Conservation (phyloP, 2,888 invertebrate species). For the Dusona sp. region DNA sequence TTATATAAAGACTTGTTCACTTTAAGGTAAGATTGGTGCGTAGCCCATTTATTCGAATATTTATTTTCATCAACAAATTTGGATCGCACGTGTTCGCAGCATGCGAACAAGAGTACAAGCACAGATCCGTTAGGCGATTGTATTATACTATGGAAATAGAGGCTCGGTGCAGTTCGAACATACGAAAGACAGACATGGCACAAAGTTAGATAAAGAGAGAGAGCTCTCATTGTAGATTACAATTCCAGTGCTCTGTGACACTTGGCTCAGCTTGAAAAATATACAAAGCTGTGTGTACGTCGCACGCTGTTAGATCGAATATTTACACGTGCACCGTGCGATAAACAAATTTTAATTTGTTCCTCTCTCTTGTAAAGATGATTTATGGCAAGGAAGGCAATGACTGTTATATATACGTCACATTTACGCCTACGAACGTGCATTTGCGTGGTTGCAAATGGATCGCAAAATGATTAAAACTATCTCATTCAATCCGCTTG, state of each 20-base stretch:
- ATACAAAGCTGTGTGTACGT: constrained; percentile 23
- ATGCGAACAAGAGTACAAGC: constrained; percentile 28
- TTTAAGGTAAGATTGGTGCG: neutral
- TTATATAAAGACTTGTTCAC: neutral
- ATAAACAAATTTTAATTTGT: constrained; percentile 26
- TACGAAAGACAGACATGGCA: constrained; percentile 30
- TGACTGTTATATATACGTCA: constrained; percentile 27
- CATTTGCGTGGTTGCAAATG: neutral
- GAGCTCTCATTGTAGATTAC: constrained; percentile 29
- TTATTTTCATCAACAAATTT: neutral
- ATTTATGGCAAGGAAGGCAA: constrained; percentile 43
- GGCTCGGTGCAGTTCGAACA: constrained; percentile 24
- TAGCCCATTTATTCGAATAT: neutral
- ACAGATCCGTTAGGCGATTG: constrained; percentile 40
- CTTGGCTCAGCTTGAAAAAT: constrained; percentile 44
- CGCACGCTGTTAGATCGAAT: constrained; percentile 26
- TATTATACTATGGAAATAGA: constrained; percentile 52
- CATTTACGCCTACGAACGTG: constrained; percentile 37
- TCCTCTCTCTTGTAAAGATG: constrained; percentile 46
- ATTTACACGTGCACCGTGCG: constrained; percentile 51
- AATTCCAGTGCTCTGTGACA: constrained; percentile 52
- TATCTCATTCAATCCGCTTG: neutral
- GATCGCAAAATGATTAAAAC: neutral
- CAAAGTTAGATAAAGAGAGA: constrained; percentile 3
- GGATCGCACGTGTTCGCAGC: constrained; percentile 30